A percentile compares a stretch with the other conserved stretches of the same genome.
These are phyloP conservation scores for Odocoileus hemionus DNA, from an alignment of 2,113 vertebrate species.

Conservation along the genomic window DNA sequence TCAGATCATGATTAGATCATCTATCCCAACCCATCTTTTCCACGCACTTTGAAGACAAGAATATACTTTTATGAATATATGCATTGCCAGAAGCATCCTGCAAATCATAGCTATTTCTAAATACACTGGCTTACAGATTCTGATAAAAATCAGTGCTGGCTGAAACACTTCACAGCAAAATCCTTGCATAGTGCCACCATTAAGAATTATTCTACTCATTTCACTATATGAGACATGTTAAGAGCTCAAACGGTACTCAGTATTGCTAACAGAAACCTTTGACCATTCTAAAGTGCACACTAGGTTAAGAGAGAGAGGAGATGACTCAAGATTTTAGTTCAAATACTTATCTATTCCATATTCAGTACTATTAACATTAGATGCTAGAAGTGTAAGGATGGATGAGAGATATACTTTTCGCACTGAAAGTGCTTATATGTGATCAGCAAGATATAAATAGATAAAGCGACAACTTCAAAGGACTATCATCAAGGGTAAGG, in stretches of 20 bases:
- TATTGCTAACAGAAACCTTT: neutral
- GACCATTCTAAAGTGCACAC: neutral
- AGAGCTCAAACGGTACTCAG: neutral
- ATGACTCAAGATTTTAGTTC: neutral
- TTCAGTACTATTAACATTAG: neutral
- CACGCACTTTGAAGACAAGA: neutral
- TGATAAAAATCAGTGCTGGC: neutral
- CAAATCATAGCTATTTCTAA: neutral
- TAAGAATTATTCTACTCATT: neutral
- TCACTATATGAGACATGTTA: neutral
- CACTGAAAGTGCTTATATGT: neutral
- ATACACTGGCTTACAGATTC: neutral
- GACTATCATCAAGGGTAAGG: neutral
- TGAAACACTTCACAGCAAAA: neutral
- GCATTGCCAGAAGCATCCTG: neutral
- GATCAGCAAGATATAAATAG: neutral
- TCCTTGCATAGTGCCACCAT: neutral
- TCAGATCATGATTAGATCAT: neutral
- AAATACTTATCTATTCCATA: neutral
- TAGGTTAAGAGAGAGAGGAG: neutral
- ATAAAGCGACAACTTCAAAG: neutral
- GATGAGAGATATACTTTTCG: neutral
- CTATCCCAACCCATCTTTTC: neutral
- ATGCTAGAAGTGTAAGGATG: neutral
- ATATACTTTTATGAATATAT: neutral